These are phyloP conservation scores for Baryphthengus martii DNA, from an alignment of 2,113 vertebrate genomes.

Conservation along the genomic window DNA sequence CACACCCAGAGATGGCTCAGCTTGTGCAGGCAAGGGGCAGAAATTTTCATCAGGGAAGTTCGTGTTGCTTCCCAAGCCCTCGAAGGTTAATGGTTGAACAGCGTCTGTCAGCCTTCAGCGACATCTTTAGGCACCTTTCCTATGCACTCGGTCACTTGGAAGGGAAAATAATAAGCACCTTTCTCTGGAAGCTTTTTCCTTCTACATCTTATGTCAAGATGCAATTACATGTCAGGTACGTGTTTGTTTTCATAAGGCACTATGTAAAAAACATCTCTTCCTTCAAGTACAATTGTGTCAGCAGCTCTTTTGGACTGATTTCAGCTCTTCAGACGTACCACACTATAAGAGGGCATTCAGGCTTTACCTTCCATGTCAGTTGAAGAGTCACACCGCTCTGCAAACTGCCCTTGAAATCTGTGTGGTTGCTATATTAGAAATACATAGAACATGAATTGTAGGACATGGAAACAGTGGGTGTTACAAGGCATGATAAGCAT, in stretches of 20 bases:
- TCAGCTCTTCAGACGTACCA: neutral
- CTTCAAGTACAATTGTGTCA: neutral
- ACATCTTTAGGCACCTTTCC: neutral
- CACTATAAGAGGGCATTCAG: neutral
- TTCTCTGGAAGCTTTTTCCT: neutral
- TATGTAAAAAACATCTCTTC: neutral
- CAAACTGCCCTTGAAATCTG: slow-evolving; percentile 50
- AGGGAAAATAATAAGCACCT: slow-evolving; percentile 4
- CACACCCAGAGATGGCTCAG: neutral
- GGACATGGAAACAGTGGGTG: neutral
- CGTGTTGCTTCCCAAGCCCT: neutral
- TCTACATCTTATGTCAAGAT: neutral
- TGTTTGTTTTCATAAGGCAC: slow-evolving; percentile 11
- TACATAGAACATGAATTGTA: slow-evolving; percentile 35
- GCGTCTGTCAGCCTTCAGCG: neutral
- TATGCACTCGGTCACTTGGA: neutral
- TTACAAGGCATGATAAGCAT: neutral
- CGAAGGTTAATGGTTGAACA: slow-evolving; percentile 11
- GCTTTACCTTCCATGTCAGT: slow-evolving; percentile 40
- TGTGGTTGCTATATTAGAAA: neutral
- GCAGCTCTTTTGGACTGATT: neutral
- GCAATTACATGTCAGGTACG: neutral
- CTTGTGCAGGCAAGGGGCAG: accelerated
- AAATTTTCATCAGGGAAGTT: neutral
- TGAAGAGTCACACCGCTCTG: neutral